Evolutionary conservation across 2,113 vertebrate species (phyloP).

Genomic region (Alces alces): DNA sequence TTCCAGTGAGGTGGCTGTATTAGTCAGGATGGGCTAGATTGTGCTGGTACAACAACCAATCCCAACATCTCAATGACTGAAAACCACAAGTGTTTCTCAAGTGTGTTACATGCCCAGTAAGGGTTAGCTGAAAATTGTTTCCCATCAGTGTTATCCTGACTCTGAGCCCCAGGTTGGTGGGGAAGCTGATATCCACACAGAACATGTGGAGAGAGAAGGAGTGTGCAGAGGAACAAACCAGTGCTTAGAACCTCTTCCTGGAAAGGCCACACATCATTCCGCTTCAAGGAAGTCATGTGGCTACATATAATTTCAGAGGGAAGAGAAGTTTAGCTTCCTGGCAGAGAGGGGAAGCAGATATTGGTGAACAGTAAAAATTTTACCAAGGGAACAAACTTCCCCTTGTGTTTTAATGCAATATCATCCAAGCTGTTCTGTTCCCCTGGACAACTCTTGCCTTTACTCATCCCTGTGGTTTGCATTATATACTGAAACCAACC

Average conservation of each 20-base stretch:
- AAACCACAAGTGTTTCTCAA: neutral
- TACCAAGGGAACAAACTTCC: neutral
- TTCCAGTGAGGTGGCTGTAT: neutral
- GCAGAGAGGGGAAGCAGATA: neutral
- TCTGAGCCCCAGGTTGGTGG: neutral
- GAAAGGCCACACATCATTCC: neutral
- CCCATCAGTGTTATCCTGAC: neutral
- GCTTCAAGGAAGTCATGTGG: neutral
- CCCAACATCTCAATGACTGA: neutral
- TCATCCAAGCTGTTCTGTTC: neutral
- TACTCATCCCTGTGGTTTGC: neutral
- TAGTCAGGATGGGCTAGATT: neutral
- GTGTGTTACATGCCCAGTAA: neutral
- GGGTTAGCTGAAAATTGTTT: neutral
- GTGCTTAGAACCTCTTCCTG: neutral
- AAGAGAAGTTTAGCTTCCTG: neutral
- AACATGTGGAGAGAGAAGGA: neutral
- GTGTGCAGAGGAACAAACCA: neutral
- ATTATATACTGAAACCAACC: neutral
- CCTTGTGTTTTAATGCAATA: neutral
- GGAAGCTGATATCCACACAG: neutral
- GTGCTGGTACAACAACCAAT: neutral
- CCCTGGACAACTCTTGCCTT: neutral
- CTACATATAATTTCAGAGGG: neutral
- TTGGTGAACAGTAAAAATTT: neutral